These are phyloP conservation scores for Clarias magur DNA, from an alignment of 2,113 vertebrate genomes.

Conservation along the genomic window DNA sequence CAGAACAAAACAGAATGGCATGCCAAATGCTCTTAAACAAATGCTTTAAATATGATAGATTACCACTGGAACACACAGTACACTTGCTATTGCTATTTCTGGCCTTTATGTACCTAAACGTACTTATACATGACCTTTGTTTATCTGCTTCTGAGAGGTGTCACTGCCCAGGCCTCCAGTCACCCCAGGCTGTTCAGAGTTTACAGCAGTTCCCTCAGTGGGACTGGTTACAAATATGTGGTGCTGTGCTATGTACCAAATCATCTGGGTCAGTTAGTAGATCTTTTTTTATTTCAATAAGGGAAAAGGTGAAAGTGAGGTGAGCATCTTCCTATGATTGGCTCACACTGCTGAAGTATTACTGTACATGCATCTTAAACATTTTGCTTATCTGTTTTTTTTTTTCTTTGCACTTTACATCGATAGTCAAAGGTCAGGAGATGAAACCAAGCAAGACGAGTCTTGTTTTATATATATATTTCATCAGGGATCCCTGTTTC, in stretches of 20 bases:
- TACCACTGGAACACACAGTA: neutral
- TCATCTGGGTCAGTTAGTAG: too few species aligned
- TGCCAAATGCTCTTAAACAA: neutral
- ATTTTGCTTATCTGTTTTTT: neutral
- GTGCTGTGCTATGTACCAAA: too few species aligned
- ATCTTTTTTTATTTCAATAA: neutral
- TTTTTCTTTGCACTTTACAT: neutral
- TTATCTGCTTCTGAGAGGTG: neutral
- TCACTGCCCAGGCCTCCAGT: neutral
- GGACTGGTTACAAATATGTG: neutral
- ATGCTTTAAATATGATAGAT: neutral
- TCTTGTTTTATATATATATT: neutral
- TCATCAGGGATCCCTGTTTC: neutral
- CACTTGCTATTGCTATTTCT: neutral
- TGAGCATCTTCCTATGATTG: neutral
- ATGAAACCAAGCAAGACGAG: neutral
- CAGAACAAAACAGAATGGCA: neutral
- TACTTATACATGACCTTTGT: neutral
- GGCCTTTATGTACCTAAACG: neutral
- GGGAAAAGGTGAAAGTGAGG: too few species aligned
- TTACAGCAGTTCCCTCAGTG: neutral
- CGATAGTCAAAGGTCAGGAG: neutral
- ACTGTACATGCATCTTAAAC: neutral
- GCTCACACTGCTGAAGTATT: neutral
- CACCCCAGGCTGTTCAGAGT: neutral